These are phyloP conservation scores for Drosophila murphyi DNA, from an alignment of 1,140 invertebrate genomes.

Conservation along the genomic window DNA sequence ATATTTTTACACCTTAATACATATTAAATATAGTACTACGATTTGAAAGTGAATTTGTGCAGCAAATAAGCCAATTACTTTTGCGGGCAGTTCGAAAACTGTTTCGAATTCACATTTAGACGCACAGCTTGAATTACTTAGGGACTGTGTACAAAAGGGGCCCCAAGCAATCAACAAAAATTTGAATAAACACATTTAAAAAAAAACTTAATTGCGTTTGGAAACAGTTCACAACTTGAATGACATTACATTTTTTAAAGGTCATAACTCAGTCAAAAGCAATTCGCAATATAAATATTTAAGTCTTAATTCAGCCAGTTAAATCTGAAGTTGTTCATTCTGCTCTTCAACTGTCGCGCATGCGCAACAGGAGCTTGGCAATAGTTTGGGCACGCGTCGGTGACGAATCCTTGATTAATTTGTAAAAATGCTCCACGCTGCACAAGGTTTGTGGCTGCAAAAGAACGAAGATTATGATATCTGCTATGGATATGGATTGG, in stretches of 20 bases:
- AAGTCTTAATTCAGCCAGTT: slow-evolving; percentile 47
- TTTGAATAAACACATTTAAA: slow-evolving; percentile 58
- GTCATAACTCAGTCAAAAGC: slow-evolving; percentile 12
- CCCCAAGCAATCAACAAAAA: slow-evolving; percentile 49
- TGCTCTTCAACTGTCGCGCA: slow-evolving; percentile 64
- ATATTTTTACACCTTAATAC: slow-evolving; percentile 71
- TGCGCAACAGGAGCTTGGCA: slow-evolving; percentile 68
- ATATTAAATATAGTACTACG: slow-evolving; percentile 5
- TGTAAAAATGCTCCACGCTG: slow-evolving; percentile 66
- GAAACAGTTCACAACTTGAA: neutral
- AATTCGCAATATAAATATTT: slow-evolving; percentile 34
- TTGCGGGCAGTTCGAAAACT: neutral
- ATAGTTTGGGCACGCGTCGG: slow-evolving; percentile 59
- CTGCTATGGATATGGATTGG: too few relatives aligned
- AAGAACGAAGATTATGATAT: neutral
- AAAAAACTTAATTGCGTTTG: slow-evolving; percentile 12
- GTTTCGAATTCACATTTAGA: slow-evolving; percentile 11
- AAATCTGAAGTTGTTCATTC: slow-evolving; percentile 21
- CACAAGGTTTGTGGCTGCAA: slow-evolving; percentile 61
- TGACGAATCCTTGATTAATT: slow-evolving; percentile 62
- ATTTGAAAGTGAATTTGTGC: neutral
- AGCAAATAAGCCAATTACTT: neutral
- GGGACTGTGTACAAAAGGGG: slow-evolving; percentile 45
- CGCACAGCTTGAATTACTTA: slow-evolving; percentile 58
- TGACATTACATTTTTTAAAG: neutral